These are phyloP conservation scores for Cynopterus brachyotis DNA, from an alignment of 2,113 vertebrate genomes.

Conservation along the genomic window DNA sequence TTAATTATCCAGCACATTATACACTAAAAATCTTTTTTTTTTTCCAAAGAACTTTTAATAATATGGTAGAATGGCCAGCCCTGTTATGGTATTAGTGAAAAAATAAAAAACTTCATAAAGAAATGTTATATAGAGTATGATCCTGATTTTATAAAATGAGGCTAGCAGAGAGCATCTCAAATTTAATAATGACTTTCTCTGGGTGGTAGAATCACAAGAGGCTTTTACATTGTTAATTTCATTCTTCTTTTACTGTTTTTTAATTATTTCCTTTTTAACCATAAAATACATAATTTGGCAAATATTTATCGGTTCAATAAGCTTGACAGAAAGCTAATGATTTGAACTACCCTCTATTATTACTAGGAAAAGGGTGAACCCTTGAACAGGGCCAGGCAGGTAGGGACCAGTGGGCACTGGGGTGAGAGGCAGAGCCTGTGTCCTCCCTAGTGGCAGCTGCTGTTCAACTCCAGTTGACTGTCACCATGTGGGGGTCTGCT, in stretches of 20 bases:
- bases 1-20: background rate
- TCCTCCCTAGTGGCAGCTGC: background rate
- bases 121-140: background rate
- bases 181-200: background rate
- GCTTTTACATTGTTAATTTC: background rate
- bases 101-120: background rate
- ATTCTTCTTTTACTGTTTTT: background rate
- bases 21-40: background rate
- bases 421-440: background rate
- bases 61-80: background rate
- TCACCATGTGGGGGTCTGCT: background rate
- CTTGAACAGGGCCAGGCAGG: background rate
- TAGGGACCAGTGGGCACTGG: background rate
- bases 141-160: background rate
- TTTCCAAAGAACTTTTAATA: background rate
- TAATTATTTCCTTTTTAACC: background rate
- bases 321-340: background rate
- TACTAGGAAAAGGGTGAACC: background rate
- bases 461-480: accelerated
- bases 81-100: background rate
- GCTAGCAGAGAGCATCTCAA: background rate
- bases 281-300: background rate
- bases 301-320: background rate
- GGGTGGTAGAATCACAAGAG: background rate
- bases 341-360: background rate